Conservation (phyloP, 2,113 vertebrate genomes). For the Melanerpes aurifrons region DNA sequence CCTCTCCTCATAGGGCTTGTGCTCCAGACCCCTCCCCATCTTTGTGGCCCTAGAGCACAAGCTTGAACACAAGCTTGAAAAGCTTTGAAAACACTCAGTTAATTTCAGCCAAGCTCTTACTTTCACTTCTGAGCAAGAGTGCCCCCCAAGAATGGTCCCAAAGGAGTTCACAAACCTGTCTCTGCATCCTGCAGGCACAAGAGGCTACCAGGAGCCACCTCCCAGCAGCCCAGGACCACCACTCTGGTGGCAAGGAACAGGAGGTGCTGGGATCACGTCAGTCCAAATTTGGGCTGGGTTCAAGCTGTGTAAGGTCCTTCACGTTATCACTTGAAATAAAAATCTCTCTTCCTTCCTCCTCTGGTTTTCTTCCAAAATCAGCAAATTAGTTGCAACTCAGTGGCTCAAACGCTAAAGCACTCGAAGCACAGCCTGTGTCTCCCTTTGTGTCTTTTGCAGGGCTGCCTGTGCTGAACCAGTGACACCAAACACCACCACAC, state of each 20-base stretch:
- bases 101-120: neutral
- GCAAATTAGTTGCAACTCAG: neutral
- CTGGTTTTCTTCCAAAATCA: neutral
- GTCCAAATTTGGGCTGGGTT: neutral
- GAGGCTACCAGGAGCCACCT: neutral
- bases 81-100: neutral
- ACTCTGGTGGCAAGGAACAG: neutral
- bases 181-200: neutral
- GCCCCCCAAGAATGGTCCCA: rapidly evolving
- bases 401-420: neutral
- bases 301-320: neutral
- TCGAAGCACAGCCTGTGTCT: neutral
- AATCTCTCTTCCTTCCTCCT: neutral
- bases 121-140: neutral
- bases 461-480: neutral
- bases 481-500: neutral
- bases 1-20: no score
- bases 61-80: neutral
- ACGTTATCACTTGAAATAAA: neutral
- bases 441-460: neutral
- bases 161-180: neutral
- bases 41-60: neutral
- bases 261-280: rapidly evolving
- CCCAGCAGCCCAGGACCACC: rapidly evolving
- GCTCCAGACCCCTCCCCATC: no score